phyloP scores from a whole-genome alignment of 2,888 invertebrate genomes.

The Argyra leucocephala region DNA sequence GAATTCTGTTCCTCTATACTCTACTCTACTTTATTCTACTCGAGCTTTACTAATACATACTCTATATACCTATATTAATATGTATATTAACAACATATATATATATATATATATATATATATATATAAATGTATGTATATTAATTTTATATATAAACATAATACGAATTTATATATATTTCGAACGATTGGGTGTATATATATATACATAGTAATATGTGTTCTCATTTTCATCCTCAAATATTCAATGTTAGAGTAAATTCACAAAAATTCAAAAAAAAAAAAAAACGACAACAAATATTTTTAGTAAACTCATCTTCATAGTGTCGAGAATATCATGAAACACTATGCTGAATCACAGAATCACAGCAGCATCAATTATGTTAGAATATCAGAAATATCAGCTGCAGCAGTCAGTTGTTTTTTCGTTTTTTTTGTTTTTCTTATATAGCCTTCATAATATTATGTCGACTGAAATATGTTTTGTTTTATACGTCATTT shows the following conservation, averaged over 20 bases:
- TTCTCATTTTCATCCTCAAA: neutral
- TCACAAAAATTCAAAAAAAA: neutral
- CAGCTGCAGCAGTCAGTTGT: too few species aligned
- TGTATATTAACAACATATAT: too few species aligned
- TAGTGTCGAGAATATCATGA: too few species aligned
- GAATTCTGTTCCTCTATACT: neutral
- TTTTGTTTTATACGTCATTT: too few species aligned
- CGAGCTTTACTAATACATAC: neutral
- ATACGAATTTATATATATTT: neutral
- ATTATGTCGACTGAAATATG: too few species aligned
- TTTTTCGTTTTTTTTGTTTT: too few species aligned
- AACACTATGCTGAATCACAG: too few species aligned
- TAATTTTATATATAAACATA: neutral
- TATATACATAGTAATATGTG: neutral
- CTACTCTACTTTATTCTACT: neutral
- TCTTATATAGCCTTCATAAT: too few species aligned
- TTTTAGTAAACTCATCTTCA: neutral
- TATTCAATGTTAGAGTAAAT: neutral
- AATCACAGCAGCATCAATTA: too few species aligned
- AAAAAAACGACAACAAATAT: neutral
- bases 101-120: neutral
- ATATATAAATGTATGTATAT: neutral
- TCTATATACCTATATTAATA: neutral
- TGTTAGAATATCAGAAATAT: too few species aligned
- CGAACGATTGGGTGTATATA: too few species aligned